These are phyloP conservation scores for Aphyosemion australe DNA, from an alignment of 2,113 vertebrate species.

Conservation along the genomic window DNA sequence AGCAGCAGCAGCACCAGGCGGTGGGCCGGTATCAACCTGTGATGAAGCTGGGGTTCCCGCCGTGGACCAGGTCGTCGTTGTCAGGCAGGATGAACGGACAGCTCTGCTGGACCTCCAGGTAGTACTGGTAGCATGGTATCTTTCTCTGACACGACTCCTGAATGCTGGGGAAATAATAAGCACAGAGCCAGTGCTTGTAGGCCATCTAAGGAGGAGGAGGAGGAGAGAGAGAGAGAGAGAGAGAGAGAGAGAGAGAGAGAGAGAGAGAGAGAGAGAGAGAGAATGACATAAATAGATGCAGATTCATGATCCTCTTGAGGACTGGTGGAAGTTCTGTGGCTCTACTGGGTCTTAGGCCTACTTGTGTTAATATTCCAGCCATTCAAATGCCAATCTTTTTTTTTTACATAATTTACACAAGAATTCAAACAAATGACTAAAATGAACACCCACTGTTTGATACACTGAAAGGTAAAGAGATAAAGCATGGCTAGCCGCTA, in stretches of 20 bases:
- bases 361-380: too few relatives aligned
- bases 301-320: constrained; percentile 14
- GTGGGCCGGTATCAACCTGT: constrained; percentile 82
- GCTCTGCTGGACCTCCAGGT: constrained; percentile 97
- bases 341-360: constrained; percentile 18
- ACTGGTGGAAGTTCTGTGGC: constrained; percentile 16
- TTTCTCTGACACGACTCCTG: constrained; percentile 94
- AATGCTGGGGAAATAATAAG: constrained; percentile 96
- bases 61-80: constrained; percentile 97
- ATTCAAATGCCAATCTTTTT: neutral
- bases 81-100: constrained; percentile 99
- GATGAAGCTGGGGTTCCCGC: constrained; percentile 99
- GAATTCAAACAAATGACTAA: constrained; percentile 2
- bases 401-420: constrained; percentile 6
- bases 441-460: constrained; percentile 14
- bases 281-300: constrained; percentile 32
- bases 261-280: too few relatives aligned
- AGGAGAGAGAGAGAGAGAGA: constrained; percentile 26
- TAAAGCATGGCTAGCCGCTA: constrained; percentile 6
- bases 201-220: constrained; percentile 83
- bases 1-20: neutral
- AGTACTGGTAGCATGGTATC: constrained; percentile 97
- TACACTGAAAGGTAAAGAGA: constrained; percentile 12
- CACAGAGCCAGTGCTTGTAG: constrained; percentile 99
- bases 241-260: too few relatives aligned